A percentile compares a stretch with the other conserved stretches of the same genome.
These are phyloP conservation scores for Chaetorhynchus papuensis DNA, from an alignment of 2,113 vertebrate genomes.

Conservation along the genomic window DNA sequence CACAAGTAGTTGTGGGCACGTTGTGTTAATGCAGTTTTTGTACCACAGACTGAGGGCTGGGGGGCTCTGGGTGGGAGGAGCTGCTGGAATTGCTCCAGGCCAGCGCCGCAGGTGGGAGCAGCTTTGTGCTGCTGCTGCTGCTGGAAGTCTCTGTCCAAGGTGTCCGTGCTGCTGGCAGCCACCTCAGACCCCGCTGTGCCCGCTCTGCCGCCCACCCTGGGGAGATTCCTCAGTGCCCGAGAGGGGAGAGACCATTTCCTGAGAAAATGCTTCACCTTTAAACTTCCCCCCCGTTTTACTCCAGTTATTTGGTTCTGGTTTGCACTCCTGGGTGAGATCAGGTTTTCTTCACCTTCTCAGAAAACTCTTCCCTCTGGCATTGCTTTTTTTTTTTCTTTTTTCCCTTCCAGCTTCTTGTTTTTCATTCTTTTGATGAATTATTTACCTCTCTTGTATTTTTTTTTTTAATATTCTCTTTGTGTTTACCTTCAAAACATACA, in stretches of 20 bases:
- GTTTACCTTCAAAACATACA: conserved; percentile 23
- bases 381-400: background rate
- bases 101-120: background rate
- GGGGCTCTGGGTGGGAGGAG: background rate
- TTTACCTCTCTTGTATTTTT: background rate
- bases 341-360: background rate
- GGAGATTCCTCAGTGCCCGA: background rate
- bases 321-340: background rate
- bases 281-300: background rate
- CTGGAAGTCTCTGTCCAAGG: conserved; percentile 61
- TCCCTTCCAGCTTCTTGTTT: background rate
- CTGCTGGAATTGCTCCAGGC: background rate
- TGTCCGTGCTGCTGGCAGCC: conserved; percentile 73
- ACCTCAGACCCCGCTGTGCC: background rate
- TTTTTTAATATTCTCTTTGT: conserved; percentile 24
- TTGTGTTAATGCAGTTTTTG: no score
- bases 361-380: background rate
- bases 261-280: background rate
- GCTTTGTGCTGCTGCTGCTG: conserved; percentile 37
- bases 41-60: accelerated
- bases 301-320: background rate
- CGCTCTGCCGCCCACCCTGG: background rate
- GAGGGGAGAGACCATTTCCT: background rate
- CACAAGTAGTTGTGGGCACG: no score
- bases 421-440: conserved; percentile 37